Percentiles rank a stretch among this genome's conserved stretches.
Conservation (phyloP, 2,888 invertebrate species). For the Lithosia quadra region DNA sequence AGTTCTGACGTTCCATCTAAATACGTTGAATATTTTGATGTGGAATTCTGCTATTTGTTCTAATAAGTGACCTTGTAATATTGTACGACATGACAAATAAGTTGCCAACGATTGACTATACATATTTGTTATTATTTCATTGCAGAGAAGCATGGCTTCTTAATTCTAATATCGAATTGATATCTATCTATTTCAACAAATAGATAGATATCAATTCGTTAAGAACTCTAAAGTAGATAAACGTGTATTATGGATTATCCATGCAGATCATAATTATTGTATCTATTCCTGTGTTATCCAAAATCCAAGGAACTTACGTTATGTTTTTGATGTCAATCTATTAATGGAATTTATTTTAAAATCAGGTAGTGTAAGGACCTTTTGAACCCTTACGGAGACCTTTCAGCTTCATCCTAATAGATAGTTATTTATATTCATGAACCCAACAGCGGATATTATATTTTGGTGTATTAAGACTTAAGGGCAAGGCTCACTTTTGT, state of each 20-base stretch:
- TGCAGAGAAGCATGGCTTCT: background rate
- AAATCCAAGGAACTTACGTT: background rate
- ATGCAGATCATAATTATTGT: background rate
- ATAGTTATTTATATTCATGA: conserved; percentile 3
- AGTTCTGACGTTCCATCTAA: conserved; percentile 1
- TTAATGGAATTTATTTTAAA: conserved; percentile 9
- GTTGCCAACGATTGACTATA: background rate
- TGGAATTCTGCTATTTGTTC: conserved; percentile 7
- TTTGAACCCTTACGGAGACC: conserved; percentile 8
- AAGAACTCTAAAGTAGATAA: background rate
- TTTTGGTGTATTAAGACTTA: background rate
- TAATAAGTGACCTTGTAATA: conserved; percentile 9
- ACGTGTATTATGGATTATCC: background rate
- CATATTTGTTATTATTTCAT: background rate
- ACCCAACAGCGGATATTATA: background rate
- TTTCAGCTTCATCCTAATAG: background rate
- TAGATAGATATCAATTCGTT: no score
- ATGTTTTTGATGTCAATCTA: background rate
- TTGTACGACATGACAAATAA: conserved; percentile 13
- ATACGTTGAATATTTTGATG: conserved; percentile 8
- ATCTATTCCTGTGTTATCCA: background rate
- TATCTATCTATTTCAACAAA: background rate
- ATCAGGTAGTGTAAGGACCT: background rate
- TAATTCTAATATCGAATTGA: no score
- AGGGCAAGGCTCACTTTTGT: background rate